Base-by-base conservation (phyloP, 2,113 vertebrate species). In the Cololabis saira region DNA sequence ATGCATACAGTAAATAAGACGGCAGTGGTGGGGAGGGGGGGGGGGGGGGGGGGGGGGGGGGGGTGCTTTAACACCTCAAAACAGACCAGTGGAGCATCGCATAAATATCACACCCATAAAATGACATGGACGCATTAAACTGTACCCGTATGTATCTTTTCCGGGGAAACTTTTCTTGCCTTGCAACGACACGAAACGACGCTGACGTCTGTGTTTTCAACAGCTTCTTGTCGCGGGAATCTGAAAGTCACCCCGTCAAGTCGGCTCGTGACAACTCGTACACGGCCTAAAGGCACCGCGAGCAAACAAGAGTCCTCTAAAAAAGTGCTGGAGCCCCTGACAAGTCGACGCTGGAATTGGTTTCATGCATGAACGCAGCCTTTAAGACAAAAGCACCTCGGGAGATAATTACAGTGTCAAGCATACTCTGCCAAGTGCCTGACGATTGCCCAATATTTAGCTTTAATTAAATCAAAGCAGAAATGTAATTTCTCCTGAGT, bases 381-480 rank as follows among this genome's bases (percentile, higher is more conserved):
- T 92, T 92, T 92, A 93, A 93, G 91, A 94, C 92, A 94, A 93
- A 89, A 93, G 90, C 90, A 91, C 90, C 92, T 90, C 90, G 78
- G 92, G 91, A 93, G 91, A 93, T 93, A 93, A 94, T 94, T 93
- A 92, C 90, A 90, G 91, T 93, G 91, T 92, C 93, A 93, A 88
- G 91, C 86, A 83, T 84, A 89, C 87, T 74, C 85, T 74, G 81
- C 84, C 87, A 83, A 87, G 88, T 84, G 80, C 64, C 78, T 91
- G 90, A 91, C 80, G 78, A 92, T 89, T 92, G 91, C 88, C 91
- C 91, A 93, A 92, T 91, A 92, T 93, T 92, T 93, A 92, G 90
- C 88, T 92, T 92, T 93, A 93, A 94, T 93, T 93, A 93, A 94
- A 93, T 94, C 92, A 93, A 93, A 92, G 89, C 85, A 91, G 85